These are phyloP conservation scores for Catocala sponsa DNA, from an alignment of 2,888 invertebrate genomes.

Conservation along the genomic window DNA sequence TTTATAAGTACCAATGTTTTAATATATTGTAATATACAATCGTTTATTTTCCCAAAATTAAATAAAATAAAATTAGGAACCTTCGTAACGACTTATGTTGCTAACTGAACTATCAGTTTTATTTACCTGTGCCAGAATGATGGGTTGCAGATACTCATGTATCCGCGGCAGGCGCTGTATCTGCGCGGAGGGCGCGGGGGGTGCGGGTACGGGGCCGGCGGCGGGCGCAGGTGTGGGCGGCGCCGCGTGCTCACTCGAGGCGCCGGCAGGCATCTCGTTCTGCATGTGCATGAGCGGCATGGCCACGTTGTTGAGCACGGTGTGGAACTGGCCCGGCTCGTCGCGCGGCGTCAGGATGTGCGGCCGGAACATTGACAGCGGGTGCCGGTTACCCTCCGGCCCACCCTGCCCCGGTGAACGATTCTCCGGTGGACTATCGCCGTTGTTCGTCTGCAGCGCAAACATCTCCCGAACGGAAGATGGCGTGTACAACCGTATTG, in stretches of 20 bases:
- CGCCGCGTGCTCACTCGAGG: no score
- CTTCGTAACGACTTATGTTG: no score
- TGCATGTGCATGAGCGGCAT: constrained; percentile 88
- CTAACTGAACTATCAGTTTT: no score
- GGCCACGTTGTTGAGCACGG: constrained; percentile 70
- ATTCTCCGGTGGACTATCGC: constrained; percentile 61
- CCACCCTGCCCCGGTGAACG: constrained; percentile 53
- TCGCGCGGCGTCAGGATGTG: constrained; percentile 57
- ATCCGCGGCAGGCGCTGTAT: constrained; percentile 73
- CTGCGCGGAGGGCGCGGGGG: constrained; percentile 46
- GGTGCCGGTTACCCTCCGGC: constrained; percentile 55
- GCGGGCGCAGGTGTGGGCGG: constrained; percentile 35
- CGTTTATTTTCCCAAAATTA: no score
- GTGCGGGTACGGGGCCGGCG: constrained; percentile 58
- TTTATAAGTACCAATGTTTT: no score
- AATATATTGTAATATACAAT: no score
- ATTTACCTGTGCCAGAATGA: constrained; percentile 82
- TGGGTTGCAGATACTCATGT: constrained; percentile 82
- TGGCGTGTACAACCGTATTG: constrained; percentile 79
- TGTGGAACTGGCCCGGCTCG: constrained; percentile 62
- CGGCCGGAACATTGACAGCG: constrained; percentile 63
- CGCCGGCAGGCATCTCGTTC: constrained; percentile 72
- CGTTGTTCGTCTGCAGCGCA: constrained; percentile 61
- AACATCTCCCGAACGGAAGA: constrained; percentile 82
- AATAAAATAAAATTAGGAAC: no score